Evolutionary conservation across 2,888 invertebrate species (phyloP).

Genomic region (Platerodrilus igneus): DNA sequence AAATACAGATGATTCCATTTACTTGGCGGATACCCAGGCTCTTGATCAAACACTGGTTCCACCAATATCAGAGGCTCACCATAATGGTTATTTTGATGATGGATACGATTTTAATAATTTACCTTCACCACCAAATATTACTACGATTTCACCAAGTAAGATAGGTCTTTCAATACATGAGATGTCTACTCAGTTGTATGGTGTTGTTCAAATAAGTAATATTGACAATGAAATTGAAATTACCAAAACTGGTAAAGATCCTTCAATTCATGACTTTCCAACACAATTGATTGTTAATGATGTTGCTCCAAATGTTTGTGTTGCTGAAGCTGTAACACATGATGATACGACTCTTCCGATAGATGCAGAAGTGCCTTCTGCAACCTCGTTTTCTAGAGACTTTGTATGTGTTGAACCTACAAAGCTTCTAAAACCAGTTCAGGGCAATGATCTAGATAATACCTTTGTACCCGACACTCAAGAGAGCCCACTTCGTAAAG

Average conservation of each 20-base stretch:
- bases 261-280: constrained; percentile 2
- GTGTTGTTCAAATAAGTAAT: background rate
- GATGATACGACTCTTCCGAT: no score
- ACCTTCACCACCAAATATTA: background rate
- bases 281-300: constrained; percentile 6
- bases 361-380: no score
- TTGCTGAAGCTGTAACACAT: no score
- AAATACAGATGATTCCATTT: constrained; percentile 33
- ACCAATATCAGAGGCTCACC: no score
- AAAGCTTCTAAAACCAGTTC: no score
- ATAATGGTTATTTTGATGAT: constrained; percentile 13
- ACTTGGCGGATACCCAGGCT: constrained; percentile 32
- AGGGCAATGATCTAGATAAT: no score
- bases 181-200: constrained; percentile 5
- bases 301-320: no score
- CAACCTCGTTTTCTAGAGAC: no score
- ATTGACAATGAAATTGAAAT: background rate
- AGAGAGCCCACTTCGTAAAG: background rate
- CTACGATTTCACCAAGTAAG: background rate
- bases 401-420: no score
- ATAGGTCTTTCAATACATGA: constrained; percentile 4
- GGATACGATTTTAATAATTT: constrained; percentile 15
- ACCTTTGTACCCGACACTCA: no score
- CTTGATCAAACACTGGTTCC: constrained; percentile 8
- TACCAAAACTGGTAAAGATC: background rate